phyloP scores from a whole-genome alignment of 2,113 vertebrate species.

The Aplodontia rufa region DNA sequence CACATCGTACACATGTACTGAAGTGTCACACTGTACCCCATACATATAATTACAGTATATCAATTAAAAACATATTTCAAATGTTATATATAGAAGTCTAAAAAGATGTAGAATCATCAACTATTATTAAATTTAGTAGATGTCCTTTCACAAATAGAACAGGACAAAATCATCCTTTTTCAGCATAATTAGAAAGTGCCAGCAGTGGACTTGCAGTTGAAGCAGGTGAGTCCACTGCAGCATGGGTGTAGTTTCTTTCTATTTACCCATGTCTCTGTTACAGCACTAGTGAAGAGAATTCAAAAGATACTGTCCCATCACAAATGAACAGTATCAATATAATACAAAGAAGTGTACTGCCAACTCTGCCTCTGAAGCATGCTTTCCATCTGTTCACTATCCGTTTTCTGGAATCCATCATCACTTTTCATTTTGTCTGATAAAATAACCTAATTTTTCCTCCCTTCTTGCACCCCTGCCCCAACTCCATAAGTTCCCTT shows the following conservation, averaged over 20 bases:
- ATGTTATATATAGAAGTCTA: neutral
- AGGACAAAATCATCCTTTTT: neutral
- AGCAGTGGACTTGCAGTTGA: neutral
- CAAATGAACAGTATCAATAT: neutral
- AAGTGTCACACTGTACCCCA: neutral
- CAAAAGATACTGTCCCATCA: neutral
- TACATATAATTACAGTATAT: neutral
- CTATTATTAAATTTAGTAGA: neutral
- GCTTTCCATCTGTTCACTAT: neutral
- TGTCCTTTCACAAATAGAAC: neutral
- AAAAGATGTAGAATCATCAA: neutral
- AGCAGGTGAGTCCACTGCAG: neutral
- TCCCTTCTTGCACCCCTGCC: neutral
- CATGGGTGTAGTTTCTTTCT: neutral
- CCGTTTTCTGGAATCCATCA: neutral
- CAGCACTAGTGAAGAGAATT: neutral
- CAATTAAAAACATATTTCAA: neutral
- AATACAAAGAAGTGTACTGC: neutral
- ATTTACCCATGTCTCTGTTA: neutral
- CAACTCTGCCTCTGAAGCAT: neutral
- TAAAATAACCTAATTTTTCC: neutral
- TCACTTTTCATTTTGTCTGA: neutral
- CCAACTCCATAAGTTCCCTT: neutral
- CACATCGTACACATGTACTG: neutral
- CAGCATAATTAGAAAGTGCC: neutral